Base-by-base conservation (phyloP, 2,113 vertebrate species). In the Cariama cristata region DNA sequence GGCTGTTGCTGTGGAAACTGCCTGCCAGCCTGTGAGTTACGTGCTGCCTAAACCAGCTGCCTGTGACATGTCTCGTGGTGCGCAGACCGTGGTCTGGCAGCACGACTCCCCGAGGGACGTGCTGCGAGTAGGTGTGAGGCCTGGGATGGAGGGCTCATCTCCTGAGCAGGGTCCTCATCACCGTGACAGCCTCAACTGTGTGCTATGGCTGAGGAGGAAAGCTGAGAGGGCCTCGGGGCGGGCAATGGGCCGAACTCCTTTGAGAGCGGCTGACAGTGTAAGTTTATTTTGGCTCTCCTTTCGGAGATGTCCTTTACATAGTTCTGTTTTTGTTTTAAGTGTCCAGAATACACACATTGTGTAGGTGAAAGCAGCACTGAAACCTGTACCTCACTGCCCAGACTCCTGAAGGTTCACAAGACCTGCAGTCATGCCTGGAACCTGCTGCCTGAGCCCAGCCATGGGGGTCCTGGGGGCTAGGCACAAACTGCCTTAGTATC, bases 161-260 rank as follows among this genome's bases (percentile, higher is more conserved):
- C 20, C 44, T 6, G 27, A 6, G 33, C 14, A 2, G 33, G 7
- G 40, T 5, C 6, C 27, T 69, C 96, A 63, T 19, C 0, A 0
- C 89, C 0, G 1, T 59, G 91, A 52, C 79, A 67, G 52, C 38
- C 26, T 44, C 11, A 24, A 3, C 0, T 0, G 33, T 0, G 1
- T 0, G 1, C 19, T 12, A 4, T 16, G 53, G 45, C 79, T 1
- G 14, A 16, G 26, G 12, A 22, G 44, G n/a, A 10, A 32, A 38
- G 49, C 45, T 20, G n/a, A 49, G 35, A 50, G 14, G 20, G 45
- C 49, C 33, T 12, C 2, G 2, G 40, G 49, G 40, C 60, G 50
- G 13, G 32, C 7, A 1, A 0, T 0, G 14, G 2, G 10, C 40
- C 22, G 23, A 13, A 1, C 32, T 17, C 28, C 27, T 22, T 30